Conservation (phyloP, 2,888 invertebrate species). For the Pegoplata infirma region DNA sequence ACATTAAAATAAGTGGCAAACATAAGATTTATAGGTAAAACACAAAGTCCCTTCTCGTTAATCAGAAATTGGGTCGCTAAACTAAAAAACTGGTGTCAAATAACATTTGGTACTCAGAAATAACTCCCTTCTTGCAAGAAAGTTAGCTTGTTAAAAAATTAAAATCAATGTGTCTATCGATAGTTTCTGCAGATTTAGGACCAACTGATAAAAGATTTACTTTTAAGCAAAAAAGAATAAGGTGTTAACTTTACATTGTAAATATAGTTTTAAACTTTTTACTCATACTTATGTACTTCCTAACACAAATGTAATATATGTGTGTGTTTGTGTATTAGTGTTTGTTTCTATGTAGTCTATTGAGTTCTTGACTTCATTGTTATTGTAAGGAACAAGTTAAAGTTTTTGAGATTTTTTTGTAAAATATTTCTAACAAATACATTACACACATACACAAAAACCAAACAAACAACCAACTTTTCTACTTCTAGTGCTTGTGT, state of each 20-base stretch:
- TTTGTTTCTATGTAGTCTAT: conserved; percentile 28
- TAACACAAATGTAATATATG: background rate
- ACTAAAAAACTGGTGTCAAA: too few relatives aligned
- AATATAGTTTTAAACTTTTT: conserved; percentile 63
- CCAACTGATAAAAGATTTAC: background rate
- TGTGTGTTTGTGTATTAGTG: background rate
- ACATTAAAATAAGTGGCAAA: too few relatives aligned
- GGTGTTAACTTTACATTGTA: conserved; percentile 67
- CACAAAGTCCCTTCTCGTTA: too few relatives aligned
- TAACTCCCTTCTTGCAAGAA: too few relatives aligned
- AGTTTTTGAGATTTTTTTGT: conserved; percentile 41
- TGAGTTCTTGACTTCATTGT: conserved; percentile 58
- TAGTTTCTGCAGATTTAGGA: background rate
- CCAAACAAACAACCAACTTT: conserved; percentile 21
- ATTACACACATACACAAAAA: conserved; percentile 22
- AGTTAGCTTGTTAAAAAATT: too few relatives aligned
- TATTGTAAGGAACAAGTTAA: conserved; percentile 55
- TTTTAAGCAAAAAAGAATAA: conserved; percentile 12
- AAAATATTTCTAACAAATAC: conserved; percentile 32
- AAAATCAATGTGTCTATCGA: too few relatives aligned
- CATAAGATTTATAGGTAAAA: too few relatives aligned
- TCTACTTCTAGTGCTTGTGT: background rate
- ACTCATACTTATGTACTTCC: conserved; percentile 13
- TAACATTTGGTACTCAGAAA: too few relatives aligned
- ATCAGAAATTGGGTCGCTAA: too few relatives aligned